These are phyloP conservation scores for Bhutanitis thaidina DNA, from an alignment of 2,888 invertebrate species.

Conservation along the genomic window DNA sequence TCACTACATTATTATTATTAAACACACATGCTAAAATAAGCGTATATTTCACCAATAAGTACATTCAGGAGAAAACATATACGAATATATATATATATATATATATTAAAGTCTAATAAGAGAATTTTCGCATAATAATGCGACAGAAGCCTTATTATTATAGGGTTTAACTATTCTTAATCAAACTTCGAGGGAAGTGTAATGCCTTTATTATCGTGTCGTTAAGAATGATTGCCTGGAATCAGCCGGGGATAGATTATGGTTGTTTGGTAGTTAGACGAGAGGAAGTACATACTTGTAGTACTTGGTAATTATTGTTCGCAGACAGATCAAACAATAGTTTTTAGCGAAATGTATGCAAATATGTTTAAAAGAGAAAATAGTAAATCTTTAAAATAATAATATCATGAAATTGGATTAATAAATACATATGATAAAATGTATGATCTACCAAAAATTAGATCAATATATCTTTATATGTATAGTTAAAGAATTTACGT, in stretches of 20 bases:
- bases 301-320: slow-evolving; percentile 3
- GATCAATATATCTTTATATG: too few species aligned
- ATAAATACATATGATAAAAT: too few species aligned
- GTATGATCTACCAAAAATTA: too few species aligned
- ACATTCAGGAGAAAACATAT: too few species aligned
- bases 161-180: slow-evolving; percentile 27
- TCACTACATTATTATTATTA: too few species aligned
- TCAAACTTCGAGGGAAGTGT: slow-evolving; percentile 34
- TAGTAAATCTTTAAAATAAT: too few species aligned
- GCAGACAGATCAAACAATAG: not conserved
- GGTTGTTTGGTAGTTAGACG: slow-evolving; percentile 17
- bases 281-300: slow-evolving; percentile 12
- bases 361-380: not conserved
- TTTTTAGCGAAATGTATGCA: not conserved
- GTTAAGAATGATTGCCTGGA: slow-evolving; percentile 36
- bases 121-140: slow-evolving; percentile 10
- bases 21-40: too few species aligned
- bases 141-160: slow-evolving; percentile 20
- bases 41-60: too few species aligned
- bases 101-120: slow-evolving; percentile 8
- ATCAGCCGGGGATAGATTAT: slow-evolving; percentile 21
- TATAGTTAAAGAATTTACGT: too few species aligned
- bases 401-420: too few species aligned
- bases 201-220: slow-evolving; percentile 35
- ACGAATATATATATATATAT: not conserved